These are phyloP conservation scores for Atopsyche davidsoni DNA, from an alignment of 1,140 invertebrate species.

Conservation along the genomic window DNA sequence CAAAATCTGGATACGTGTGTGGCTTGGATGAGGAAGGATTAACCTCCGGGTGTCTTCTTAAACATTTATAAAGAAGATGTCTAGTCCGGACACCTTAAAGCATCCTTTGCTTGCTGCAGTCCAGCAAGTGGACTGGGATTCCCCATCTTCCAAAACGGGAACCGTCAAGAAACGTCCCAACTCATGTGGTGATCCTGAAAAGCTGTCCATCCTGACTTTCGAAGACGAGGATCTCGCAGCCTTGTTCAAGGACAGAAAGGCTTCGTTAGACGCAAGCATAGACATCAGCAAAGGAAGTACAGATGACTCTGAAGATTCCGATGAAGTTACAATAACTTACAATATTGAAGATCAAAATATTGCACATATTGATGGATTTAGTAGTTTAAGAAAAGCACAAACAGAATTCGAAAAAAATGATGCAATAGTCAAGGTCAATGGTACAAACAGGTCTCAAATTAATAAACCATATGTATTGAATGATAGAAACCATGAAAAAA, in stretches of 20 bases:
- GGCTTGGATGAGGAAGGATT: too few relatives aligned
- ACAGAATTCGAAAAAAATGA: too few relatives aligned
- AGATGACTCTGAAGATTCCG: conserved; percentile 1
- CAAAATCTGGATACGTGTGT: too few relatives aligned
- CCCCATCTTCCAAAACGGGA: conserved; percentile 58
- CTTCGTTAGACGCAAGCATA: conserved; percentile 13
- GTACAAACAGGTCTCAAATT: too few relatives aligned
- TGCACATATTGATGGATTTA: too few relatives aligned
- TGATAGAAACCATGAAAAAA: too few relatives aligned
- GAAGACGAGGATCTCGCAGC: conserved; percentile 1
- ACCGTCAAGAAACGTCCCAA: conserved; percentile 56
- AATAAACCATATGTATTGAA: too few relatives aligned
- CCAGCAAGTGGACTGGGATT: conserved; percentile 58
- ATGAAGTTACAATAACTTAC: too few relatives aligned
- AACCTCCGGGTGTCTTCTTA: too few relatives aligned
- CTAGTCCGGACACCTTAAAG: conserved; percentile 44
- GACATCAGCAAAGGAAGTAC: conserved; percentile 5
- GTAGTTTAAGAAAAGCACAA: too few relatives aligned
- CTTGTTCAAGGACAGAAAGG: conserved; percentile 14
- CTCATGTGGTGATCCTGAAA: conserved; percentile 39
- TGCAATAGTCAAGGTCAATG: too few relatives aligned
- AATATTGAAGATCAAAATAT: too few relatives aligned
- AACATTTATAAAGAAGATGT: conserved; percentile 40
- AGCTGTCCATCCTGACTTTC: conserved; percentile 1
- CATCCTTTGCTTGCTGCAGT: conserved; percentile 36